Conservation (phyloP, 2,888 invertebrate species). For the Acanthococcus lagerstroemiae region DNA sequence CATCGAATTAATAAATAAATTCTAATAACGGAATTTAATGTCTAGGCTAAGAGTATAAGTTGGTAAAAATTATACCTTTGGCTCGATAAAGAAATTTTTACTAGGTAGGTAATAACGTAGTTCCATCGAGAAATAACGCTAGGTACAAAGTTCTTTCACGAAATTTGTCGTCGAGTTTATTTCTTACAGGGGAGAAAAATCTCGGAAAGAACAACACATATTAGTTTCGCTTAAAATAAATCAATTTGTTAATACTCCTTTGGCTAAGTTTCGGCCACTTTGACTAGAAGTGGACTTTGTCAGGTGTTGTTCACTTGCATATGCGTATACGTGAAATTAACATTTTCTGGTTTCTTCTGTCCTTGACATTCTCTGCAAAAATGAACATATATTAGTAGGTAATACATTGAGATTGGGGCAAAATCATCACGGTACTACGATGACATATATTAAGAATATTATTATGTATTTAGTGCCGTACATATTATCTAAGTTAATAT, state of each 20-base stretch:
- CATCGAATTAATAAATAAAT: not conserved
- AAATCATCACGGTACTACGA: too few relatives aligned
- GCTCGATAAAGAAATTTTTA: not conserved
- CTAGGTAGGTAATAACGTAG: too few relatives aligned
- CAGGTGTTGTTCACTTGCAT: conserved; percentile 38
- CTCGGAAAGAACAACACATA: not conserved
- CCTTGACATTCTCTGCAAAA: conserved; percentile 62
- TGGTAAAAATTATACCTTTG: not conserved
- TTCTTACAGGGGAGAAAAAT: too few relatives aligned
- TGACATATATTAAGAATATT: too few relatives aligned
- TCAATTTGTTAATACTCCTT: conserved; percentile 26
- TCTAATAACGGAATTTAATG: not conserved
- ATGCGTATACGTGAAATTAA: conserved; percentile 55
- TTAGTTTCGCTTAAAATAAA: not conserved
- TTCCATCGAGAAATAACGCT: too few relatives aligned
- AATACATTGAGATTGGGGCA: conserved; percentile 34
- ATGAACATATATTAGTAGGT: conserved; percentile 35
- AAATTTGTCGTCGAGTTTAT: too few relatives aligned
- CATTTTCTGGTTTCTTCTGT: conserved; percentile 81
- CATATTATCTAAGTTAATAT: too few relatives aligned
- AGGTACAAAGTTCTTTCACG: too few relatives aligned
- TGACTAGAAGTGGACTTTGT: conserved; percentile 35
- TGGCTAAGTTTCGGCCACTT: conserved; percentile 27
- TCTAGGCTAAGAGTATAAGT: not conserved
- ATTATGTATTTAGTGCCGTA: too few relatives aligned